These are phyloP conservation scores for Babylonia areolata DNA, from an alignment of 1,140 invertebrate species.

Conservation along the genomic window DNA sequence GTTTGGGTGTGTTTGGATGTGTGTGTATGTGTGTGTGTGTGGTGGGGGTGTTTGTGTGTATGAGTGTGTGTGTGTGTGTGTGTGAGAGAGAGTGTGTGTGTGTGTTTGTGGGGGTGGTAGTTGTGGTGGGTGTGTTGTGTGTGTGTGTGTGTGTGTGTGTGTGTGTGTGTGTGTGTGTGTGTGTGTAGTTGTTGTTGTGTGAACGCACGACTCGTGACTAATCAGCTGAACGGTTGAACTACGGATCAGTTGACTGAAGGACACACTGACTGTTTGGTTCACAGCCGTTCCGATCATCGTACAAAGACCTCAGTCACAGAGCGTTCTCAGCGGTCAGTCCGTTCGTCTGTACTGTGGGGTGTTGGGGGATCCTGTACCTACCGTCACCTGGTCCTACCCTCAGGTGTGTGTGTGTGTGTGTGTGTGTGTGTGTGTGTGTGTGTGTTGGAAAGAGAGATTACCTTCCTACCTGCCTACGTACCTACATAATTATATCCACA, in stretches of 20 bases:
- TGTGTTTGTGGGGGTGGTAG: too few species aligned
- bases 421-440: background rate
- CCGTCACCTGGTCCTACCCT: background rate
- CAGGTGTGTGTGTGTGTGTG: constrained; percentile 12
- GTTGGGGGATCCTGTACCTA: background rate
- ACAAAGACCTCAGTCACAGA: background rate
- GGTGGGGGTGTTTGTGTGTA: too few species aligned
- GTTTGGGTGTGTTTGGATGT: too few species aligned
- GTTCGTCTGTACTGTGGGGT: background rate
- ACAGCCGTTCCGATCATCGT: background rate
- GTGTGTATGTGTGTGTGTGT: too few species aligned
- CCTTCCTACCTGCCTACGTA: too few species aligned
- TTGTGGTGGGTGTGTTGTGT: too few species aligned
- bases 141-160: background rate
- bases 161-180: background rate
- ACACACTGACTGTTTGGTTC: background rate
- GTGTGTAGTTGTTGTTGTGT: background rate
- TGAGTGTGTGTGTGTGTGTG: too few species aligned
- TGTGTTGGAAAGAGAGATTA: too few species aligned
- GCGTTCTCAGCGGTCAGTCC: background rate
- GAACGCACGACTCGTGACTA: background rate
- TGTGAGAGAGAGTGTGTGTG: too few species aligned
- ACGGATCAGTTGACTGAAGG: background rate
- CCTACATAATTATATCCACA: too few species aligned
- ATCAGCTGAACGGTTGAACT: too few species aligned